These are phyloP conservation scores for Macrophya alboannulata DNA, from an alignment of 2,888 invertebrate genomes.

Conservation along the genomic window DNA sequence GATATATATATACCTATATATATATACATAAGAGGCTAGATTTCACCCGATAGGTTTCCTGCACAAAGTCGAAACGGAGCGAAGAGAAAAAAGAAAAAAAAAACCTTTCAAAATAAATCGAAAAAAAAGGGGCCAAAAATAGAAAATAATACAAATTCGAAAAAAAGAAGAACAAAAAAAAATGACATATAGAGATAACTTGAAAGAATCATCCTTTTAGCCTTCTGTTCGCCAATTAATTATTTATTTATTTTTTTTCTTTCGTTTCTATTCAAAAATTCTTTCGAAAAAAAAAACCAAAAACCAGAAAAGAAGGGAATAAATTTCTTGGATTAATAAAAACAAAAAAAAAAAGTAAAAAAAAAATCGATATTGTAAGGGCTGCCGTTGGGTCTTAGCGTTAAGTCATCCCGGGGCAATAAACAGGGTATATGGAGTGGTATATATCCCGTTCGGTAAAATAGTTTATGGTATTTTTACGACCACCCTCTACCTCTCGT, in stretches of 20 bases:
- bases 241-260: too few species aligned
- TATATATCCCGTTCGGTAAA: slow-evolving; percentile 17
- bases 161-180: neutral
- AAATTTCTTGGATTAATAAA: neutral
- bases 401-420: slow-evolving; percentile 45
- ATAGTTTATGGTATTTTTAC: slow-evolving; percentile 57
- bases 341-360: neutral
- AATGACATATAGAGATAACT: too few species aligned
- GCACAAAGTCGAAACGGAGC: neutral
- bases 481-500: neutral
- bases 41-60: neutral
- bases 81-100: neutral
- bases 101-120: neutral
- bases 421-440: slow-evolving; percentile 24
- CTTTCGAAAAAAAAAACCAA: too few species aligned
- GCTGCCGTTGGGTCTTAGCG: neutral
- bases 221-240: too few species aligned
- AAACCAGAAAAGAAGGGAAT: too few species aligned
- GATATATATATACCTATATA: too few species aligned
- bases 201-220: too few species aligned
- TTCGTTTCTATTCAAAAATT: too few species aligned
- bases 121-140: neutral
- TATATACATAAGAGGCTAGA: too few species aligned
- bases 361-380: slow-evolving; percentile 2
- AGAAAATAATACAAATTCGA: neutral